Percentiles rank a stretch among this genome's conserved stretches.
phyloP scores from a whole-genome alignment of 2,113 vertebrate species.

The Leptodactylus fuscus region DNA sequence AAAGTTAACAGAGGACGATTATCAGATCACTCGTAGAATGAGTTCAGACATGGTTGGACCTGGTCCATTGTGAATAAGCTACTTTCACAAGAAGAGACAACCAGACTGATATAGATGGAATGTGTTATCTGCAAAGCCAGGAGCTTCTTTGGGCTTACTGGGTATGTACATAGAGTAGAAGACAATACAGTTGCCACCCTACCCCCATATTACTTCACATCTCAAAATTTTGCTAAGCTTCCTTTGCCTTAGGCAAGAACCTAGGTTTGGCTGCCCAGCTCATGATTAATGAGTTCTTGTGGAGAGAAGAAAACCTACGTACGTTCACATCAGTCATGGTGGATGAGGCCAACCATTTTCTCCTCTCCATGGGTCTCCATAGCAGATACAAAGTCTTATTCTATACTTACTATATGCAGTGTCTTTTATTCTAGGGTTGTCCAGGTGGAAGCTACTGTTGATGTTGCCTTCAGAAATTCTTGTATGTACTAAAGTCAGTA shows the following conservation, averaged over 20 bases:
- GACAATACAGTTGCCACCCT: neutral
- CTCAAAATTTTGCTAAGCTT: too few relatives aligned
- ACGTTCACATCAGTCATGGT: neutral
- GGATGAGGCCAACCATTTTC: neutral
- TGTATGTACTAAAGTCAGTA: too few relatives aligned
- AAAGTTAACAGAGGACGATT: conserved; percentile 4
- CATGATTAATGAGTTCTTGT: neutral
- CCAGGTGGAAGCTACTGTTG: too few relatives aligned
- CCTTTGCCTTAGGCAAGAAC: neutral
- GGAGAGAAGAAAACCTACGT: neutral
- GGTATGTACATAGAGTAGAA: neutral
- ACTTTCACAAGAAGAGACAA: neutral
- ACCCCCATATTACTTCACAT: neutral
- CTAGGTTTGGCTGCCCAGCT: neutral
- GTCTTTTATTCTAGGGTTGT: too few relatives aligned
- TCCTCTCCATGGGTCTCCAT: neutral
- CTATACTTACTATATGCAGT: neutral
- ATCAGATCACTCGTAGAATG: neutral
- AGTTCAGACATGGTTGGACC: conserved; percentile 1
- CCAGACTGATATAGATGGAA: neutral
- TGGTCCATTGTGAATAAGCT: neutral
- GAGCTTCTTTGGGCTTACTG: too few relatives aligned
- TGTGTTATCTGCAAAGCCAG: neutral
- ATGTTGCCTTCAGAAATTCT: too few relatives aligned
- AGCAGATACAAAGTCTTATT: neutral